These are phyloP conservation scores for Hypanus sabinus DNA, from an alignment of 2,113 vertebrate species.

Conservation along the genomic window DNA sequence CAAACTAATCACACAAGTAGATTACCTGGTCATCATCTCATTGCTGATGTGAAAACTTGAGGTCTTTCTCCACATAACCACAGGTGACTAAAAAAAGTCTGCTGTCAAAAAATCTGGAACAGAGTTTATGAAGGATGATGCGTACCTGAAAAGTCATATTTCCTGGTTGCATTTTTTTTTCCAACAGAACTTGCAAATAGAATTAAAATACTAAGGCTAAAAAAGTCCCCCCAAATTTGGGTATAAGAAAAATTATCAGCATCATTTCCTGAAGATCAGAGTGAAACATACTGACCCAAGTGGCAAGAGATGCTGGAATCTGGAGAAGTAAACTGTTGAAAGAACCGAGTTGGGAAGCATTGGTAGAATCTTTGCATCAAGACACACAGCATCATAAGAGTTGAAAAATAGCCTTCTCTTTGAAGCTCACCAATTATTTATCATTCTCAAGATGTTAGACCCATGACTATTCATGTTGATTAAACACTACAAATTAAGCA, in stretches of 20 bases:
- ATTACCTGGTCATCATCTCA: not conserved
- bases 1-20: not conserved
- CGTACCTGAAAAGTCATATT: not conserved
- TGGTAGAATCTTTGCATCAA: too few species aligned
- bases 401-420: not conserved
- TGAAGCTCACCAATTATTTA: not conserved
- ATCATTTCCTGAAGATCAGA: not conserved
- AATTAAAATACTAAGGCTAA: not conserved
- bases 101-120: not conserved
- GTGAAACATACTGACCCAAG: not conserved
- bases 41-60: not conserved
- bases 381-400: not conserved
- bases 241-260: not conserved
- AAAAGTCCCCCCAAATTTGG: not conserved
- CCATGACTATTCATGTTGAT: not conserved
- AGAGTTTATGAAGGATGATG: not conserved
- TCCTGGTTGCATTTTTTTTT: not conserved
- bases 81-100: not conserved
- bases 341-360: too few species aligned
- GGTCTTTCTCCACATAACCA: not conserved
- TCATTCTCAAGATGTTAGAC: not conserved
- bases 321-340: too few species aligned
- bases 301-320: too few species aligned
- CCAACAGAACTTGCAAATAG: not conserved
- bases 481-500: too few species aligned